phyloP scores from a whole-genome alignment of 2,113 vertebrate genomes.

The Microtus richardsoni region DNA sequence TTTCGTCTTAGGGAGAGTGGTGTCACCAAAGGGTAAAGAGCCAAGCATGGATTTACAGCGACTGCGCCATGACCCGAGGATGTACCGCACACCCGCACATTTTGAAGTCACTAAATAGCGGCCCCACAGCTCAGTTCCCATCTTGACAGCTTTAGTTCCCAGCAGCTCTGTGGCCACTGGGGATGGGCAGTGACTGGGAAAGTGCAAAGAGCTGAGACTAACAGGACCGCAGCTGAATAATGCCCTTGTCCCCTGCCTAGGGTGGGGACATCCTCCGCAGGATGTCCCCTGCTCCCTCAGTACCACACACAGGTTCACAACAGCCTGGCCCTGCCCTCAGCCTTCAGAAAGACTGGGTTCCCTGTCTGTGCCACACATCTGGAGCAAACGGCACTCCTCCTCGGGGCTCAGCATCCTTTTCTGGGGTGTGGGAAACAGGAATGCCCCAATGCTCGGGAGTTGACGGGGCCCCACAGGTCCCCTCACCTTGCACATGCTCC shows the following conservation, averaged over 20 bases:
- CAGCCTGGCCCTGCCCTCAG: neutral
- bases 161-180: neutral
- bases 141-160: neutral
- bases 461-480: neutral
- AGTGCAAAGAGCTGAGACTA: neutral
- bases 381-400: neutral
- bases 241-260: neutral
- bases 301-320: neutral
- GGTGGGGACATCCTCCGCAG: neutral
- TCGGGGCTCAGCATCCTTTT: neutral
- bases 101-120: neutral
- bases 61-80: neutral
- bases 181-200: neutral
- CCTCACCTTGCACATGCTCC: constrained; percentile 94
- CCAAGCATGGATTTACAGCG: neutral
- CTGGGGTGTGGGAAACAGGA: neutral
- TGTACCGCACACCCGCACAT: neutral
- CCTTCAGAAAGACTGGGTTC: neutral
- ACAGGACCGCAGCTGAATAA: neutral
- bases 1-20: neutral
- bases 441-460: neutral
- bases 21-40: neutral
- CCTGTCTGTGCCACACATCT: neutral
- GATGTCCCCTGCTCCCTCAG: neutral
- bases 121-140: neutral